Conservation (phyloP, 2,113 vertebrate genomes). For the Oenanthe melanoleuca region DNA sequence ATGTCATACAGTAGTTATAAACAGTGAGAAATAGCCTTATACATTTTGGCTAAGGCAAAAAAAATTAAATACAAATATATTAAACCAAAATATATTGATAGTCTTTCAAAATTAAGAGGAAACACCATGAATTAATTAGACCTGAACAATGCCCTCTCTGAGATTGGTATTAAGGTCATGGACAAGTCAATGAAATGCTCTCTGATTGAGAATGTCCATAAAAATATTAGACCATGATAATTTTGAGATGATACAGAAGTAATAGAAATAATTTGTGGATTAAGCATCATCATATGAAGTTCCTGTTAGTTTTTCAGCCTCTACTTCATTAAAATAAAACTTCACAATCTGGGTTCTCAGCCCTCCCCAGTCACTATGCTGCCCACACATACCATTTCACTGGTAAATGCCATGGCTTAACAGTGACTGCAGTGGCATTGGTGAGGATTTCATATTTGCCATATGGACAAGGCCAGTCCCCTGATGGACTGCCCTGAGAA, state of each 20-base stretch:
- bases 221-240: neutral
- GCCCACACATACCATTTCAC: neutral
- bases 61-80: neutral
- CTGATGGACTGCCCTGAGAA: neutral
- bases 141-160: neutral
- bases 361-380: neutral
- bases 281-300: neutral
- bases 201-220: neutral
- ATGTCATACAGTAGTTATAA: neutral
- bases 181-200: neutral
- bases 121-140: neutral
- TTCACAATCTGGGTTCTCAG: neutral
- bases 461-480: neutral
- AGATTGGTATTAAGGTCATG: neutral
- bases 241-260: neutral
- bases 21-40: neutral
- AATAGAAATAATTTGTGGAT: neutral
- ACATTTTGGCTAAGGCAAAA: neutral
- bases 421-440: fast-evolving
- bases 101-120: neutral
- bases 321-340: neutral
- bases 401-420: neutral
- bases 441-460: fast-evolving
- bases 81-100: neutral
- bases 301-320: neutral